Evolutionary conservation across 2,113 vertebrate species (phyloP).

Genomic region (Okapia johnstoni): DNA sequence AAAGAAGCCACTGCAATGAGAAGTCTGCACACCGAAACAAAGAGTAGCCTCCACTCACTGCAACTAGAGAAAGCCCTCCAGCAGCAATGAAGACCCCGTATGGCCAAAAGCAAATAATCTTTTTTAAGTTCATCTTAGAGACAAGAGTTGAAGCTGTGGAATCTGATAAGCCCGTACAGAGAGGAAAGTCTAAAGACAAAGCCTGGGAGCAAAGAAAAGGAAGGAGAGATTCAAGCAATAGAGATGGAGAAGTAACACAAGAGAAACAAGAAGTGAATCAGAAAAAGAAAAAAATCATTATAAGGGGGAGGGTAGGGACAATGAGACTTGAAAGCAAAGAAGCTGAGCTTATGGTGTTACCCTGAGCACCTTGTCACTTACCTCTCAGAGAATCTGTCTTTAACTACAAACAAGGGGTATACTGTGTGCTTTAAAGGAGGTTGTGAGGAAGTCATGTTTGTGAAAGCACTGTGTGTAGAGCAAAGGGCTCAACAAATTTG

Average conservation of each 20-base stretch:
- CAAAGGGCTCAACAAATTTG: not conserved
- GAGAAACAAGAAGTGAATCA: not conserved
- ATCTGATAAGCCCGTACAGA: not conserved
- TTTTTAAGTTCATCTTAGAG: not conserved
- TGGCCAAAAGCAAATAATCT: not conserved
- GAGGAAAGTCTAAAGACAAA: not conserved
- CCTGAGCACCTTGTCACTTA: not conserved
- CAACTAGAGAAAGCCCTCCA: not conserved
- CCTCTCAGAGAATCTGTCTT: not conserved
- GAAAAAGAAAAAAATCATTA: not conserved
- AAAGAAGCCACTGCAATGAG: not conserved
- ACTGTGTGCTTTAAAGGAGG: not conserved
- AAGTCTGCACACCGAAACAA: fast-evolving
- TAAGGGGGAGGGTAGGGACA: not conserved
- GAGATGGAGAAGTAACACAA: not conserved
- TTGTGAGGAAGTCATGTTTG: not conserved
- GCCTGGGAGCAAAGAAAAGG: not conserved
- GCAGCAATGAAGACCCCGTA: not conserved
- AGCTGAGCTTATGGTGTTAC: not conserved
- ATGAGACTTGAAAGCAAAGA: not conserved
- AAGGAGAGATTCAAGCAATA: not conserved
- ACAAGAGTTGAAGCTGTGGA: not conserved
- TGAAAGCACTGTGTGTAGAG: not conserved
- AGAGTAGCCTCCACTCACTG: not conserved
- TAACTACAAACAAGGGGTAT: not conserved